A percentile compares a stretch with the other conserved stretches of the same genome.
These are phyloP conservation scores for Chondrosia reniformis DNA, from an alignment of 37 sponge, comb jelly and placozoan species.

Conservation along the genomic window DNA sequence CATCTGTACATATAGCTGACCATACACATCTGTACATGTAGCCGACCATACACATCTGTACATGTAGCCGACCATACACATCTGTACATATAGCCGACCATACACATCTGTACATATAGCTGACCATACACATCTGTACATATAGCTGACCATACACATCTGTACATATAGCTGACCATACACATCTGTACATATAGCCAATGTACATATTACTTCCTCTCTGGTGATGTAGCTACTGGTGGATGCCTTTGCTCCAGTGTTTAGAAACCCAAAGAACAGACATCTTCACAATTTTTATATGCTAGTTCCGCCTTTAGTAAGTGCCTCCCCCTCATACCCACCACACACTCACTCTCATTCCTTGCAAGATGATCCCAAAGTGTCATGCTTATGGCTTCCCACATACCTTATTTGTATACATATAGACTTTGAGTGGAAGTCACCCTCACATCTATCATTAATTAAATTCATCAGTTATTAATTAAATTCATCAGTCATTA, in stretches of 20 bases:
- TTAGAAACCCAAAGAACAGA: conserved; percentile 83
- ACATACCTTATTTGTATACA: too few species aligned
- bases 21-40: too few species aligned
- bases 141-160: background rate
- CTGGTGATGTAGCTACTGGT: conserved; percentile 79
- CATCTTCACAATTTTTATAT: conserved; percentile 96
- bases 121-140: too few species aligned
- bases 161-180: background rate
- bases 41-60: too few species aligned
- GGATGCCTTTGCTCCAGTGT: conserved; percentile 86
- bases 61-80: too few species aligned
- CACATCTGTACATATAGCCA: background rate
- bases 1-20: too few species aligned
- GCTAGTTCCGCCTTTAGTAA: conserved; percentile 92
- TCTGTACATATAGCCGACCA: too few species aligned
- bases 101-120: too few species aligned
- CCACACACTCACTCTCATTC: background rate
- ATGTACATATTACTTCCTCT: background rate
- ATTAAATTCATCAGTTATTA: too few species aligned
- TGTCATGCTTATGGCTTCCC: background rate
- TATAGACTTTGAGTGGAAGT: too few species aligned
- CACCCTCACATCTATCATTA: too few species aligned
- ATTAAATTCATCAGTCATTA: too few species aligned
- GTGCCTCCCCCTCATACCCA: background rate
- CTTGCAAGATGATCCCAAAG: background rate